phyloP scores from a whole-genome alignment of 2,797 vertebrate species.

The Tragopan temminckii region DNA sequence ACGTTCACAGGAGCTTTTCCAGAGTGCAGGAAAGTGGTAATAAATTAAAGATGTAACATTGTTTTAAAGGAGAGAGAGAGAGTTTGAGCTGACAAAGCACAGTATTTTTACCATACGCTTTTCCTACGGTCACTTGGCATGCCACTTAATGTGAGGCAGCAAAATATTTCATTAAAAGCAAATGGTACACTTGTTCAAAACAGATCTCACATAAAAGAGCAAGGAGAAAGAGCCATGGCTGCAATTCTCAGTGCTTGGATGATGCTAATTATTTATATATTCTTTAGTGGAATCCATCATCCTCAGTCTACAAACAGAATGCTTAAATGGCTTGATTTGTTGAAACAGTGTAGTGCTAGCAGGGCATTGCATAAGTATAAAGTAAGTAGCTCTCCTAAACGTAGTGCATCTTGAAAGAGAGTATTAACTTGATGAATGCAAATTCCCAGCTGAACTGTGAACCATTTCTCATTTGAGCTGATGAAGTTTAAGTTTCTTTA shows the following conservation, averaged over 20 bases:
- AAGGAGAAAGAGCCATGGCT: neutral
- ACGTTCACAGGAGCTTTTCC: neutral
- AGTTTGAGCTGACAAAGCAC: neutral
- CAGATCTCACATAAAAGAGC: neutral
- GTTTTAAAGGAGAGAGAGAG: neutral
- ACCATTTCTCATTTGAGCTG: conserved; percentile 6
- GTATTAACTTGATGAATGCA: neutral
- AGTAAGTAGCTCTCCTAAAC: conserved; percentile 39
- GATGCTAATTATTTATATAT: conserved; percentile 24
- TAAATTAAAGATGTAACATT: conserved; percentile 47
- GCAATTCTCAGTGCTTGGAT: neutral
- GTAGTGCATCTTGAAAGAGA: neutral
- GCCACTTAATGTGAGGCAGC: neutral
- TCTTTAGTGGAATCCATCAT: conserved; percentile 28
- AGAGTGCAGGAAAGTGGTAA: neutral
- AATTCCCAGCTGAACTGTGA: conserved; percentile 36
- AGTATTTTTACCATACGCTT: neutral
- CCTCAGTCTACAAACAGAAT: neutral
- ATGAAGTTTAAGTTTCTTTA: neutral
- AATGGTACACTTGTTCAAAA: neutral
- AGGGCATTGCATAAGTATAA: neutral
- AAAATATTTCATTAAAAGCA: neutral
- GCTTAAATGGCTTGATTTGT: conserved; percentile 20
- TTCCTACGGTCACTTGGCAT: neutral
- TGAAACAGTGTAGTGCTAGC: neutral